phyloP scores from a whole-genome alignment of 2,888 invertebrate species.

The Dynastes grantii region DNA sequence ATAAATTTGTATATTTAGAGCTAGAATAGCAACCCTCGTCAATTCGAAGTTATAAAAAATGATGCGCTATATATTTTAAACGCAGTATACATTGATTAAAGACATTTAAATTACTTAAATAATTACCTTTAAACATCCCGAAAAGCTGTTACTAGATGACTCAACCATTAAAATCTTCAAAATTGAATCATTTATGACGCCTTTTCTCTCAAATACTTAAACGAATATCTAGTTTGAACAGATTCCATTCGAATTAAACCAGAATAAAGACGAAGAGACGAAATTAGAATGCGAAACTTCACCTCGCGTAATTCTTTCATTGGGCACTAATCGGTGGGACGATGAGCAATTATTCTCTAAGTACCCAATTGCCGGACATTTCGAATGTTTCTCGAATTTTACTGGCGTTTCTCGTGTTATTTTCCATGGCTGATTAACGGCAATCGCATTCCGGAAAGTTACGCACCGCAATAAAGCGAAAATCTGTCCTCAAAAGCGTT shows the following conservation, averaged over 20 bases:
- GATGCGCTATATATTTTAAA: too few relatives aligned
- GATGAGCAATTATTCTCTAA: too few relatives aligned
- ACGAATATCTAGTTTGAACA: neutral
- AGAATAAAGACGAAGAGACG: neutral
- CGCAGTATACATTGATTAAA: too few relatives aligned
- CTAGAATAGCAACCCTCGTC: too few relatives aligned
- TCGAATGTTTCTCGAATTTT: neutral
- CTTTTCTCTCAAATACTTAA: neutral
- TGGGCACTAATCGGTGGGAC: too few relatives aligned
- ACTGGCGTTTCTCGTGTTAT: neutral
- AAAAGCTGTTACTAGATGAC: neutral
- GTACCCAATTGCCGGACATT: too few relatives aligned
- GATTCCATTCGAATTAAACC: neutral
- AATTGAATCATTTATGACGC: neutral
- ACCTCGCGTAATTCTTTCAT: neutral
- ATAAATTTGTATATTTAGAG: too few relatives aligned
- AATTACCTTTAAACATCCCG: neutral
- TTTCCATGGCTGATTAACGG: neutral
- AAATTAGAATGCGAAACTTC: neutral
- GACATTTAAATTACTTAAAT: neutral
- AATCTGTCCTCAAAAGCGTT: conserved; percentile 3
- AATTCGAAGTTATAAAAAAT: too few relatives aligned
- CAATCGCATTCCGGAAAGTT: neutral
- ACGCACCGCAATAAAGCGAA: neutral
- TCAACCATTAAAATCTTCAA: neutral